phyloP scores from a whole-genome alignment of 2,888 invertebrate genomes.

The Sarcophaga variegata region DNA sequence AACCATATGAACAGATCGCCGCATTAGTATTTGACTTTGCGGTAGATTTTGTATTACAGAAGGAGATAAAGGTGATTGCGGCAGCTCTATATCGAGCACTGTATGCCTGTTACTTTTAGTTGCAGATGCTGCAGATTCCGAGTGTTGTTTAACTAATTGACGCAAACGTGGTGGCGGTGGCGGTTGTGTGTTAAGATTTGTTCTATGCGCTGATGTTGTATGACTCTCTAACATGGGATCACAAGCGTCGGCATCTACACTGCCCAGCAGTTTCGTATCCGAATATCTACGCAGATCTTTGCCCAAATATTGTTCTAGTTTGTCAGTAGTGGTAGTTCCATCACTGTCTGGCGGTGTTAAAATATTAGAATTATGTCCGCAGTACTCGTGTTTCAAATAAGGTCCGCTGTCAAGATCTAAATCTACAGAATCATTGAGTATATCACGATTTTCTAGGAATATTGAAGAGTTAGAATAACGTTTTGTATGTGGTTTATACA shows the following conservation, averaged over 20 bases:
- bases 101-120: slow-evolving; percentile 64
- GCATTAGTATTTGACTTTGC: slow-evolving; percentile 71
- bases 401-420: slow-evolving; percentile 70
- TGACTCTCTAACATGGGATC: slow-evolving; percentile 67
- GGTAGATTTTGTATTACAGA: slow-evolving; percentile 72
- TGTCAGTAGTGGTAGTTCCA: slow-evolving; percentile 64
- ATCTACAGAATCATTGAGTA: slow-evolving; percentile 79
- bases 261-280: slow-evolving; percentile 80
- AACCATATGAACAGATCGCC: slow-evolving; percentile 78
- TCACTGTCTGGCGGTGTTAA: slow-evolving; percentile 75
- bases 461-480: slow-evolving; percentile 82
- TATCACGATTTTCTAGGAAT: slow-evolving; percentile 82
- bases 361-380: slow-evolving; percentile 78
- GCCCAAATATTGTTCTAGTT: slow-evolving; percentile 76
- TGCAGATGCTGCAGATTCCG: slow-evolving; percentile 79
- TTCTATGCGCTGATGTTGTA: slow-evolving; percentile 47
- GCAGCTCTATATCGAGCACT: slow-evolving; percentile 77
- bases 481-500: slow-evolving; percentile 77
- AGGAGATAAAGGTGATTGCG: slow-evolving; percentile 76
- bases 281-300: slow-evolving; percentile 81
- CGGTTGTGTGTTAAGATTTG: slow-evolving; percentile 49
- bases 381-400: slow-evolving; percentile 68
- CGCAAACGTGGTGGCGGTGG: slow-evolving; percentile 66
- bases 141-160: slow-evolving; percentile 76
- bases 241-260: slow-evolving; percentile 68